Evolutionary conservation across 1,140 invertebrate genomes (phyloP).

Genomic region (Drosophila pseudoananassae): DNA sequence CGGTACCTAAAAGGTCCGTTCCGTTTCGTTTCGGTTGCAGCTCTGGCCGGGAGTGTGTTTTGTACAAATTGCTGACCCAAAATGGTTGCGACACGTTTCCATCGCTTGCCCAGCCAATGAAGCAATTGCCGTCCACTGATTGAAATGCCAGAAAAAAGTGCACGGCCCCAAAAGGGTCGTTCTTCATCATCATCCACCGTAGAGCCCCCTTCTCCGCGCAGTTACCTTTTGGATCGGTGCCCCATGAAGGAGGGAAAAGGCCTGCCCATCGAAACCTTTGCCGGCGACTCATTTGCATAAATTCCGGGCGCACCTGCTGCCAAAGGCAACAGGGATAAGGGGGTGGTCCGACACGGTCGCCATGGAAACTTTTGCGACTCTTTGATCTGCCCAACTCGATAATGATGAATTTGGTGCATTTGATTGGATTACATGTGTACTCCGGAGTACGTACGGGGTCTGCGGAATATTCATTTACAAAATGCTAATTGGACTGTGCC

Average conservation of each 20-base stretch:
- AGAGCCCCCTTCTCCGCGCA: too few relatives aligned
- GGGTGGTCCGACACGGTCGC: constrained; percentile 8
- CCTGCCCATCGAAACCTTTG: constrained; percentile 50
- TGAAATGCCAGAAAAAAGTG: constrained; percentile 55
- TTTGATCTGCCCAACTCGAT: constrained; percentile 57
- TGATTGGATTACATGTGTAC: constrained; percentile 67
- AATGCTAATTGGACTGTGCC: constrained; percentile 59
- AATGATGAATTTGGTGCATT: constrained; percentile 63
- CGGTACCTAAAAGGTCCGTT: constrained; percentile 35
- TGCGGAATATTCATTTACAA: constrained; percentile 42
- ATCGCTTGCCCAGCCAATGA: constrained; percentile 53
- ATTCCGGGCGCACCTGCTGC: constrained; percentile 56
- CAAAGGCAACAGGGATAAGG: constrained; percentile 1
- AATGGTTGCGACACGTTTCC: constrained; percentile 60
- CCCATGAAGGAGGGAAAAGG: constrained; percentile 7
- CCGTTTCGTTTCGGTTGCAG: not conserved
- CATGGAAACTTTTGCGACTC: constrained; percentile 54
- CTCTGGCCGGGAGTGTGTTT: constrained; percentile 33
- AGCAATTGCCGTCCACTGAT: constrained; percentile 63
- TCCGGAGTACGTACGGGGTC: not conserved
- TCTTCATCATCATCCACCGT: constrained; percentile 20
- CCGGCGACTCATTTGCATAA: constrained; percentile 61
- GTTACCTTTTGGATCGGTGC: too few relatives aligned
- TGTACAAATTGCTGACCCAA: constrained; percentile 66
- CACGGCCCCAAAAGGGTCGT: constrained; percentile 46